phyloP scores from a whole-genome alignment of 2,888 invertebrate genomes.

The Lepidocyrtoides sp. region DNA sequence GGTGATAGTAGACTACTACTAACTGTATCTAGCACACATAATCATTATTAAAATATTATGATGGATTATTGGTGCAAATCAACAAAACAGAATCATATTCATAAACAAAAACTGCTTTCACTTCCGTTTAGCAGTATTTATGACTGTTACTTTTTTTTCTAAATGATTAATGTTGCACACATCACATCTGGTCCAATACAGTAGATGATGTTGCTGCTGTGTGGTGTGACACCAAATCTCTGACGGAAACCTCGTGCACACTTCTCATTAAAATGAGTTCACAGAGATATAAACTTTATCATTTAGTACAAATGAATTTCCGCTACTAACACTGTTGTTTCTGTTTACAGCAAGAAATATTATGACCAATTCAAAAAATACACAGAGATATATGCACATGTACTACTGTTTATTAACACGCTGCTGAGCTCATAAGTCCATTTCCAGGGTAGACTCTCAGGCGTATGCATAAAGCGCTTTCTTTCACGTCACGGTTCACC shows the following conservation, averaged over 20 bases:
- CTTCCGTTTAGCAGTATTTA: neutral
- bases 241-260: too few relatives aligned
- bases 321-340: too few relatives aligned
- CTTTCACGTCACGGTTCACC: constrained; percentile 2
- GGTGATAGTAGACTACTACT: too few relatives aligned
- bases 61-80: neutral
- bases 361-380: too few relatives aligned
- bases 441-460: constrained; percentile 46
- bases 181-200: constrained; percentile 12
- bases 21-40: neutral
- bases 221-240: neutral
- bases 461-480: neutral
- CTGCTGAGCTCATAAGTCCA: constrained; percentile 44
- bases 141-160: neutral
- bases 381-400: too few relatives aligned
- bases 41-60: neutral
- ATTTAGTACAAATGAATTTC: neutral
- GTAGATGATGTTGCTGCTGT: neutral
- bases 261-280: neutral
- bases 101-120: constrained; percentile 62
- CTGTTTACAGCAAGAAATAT: neutral
- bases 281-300: neutral
- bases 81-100: neutral
- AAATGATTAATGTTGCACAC: constrained; percentile 8
- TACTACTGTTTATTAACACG: too few relatives aligned